phyloP scores from a whole-genome alignment of 2,113 vertebrate genomes.

The Sula dactylatra region DNA sequence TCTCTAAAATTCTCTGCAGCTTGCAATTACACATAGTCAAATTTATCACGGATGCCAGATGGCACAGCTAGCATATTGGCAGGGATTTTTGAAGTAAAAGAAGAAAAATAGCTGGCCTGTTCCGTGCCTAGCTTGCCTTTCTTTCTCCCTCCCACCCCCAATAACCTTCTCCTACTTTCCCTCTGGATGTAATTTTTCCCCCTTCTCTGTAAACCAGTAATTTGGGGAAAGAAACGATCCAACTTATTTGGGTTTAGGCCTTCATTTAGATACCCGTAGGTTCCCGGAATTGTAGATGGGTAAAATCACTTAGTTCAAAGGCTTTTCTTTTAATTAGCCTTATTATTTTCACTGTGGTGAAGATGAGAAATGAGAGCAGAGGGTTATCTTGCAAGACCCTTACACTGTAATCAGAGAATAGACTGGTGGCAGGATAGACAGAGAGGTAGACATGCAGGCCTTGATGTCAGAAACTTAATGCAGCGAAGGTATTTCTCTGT shows the following conservation, averaged over 20 bases:
- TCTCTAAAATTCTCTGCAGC: conserved; percentile 61
- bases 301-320: background rate
- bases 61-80: conserved; percentile 54
- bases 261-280: background rate
- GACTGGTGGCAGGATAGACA: background rate
- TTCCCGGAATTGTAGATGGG: background rate
- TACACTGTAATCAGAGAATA: background rate
- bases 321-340: background rate
- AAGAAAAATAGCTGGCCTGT: conserved; percentile 46
- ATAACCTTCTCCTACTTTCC: conserved; percentile 18
- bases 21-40: conserved; percentile 56
- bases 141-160: conserved; percentile 25
- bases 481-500: background rate
- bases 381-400: background rate
- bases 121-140: conserved; percentile 4
- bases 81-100: conserved; percentile 45
- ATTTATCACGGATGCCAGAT: conserved; percentile 63
- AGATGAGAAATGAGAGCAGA: background rate
- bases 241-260: background rate
- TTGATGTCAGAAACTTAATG: background rate
- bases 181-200: background rate
- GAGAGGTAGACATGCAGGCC: background rate
- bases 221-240: background rate
- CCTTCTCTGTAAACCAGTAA: background rate
- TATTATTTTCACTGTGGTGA: background rate